Percentiles rank a stretch among this genome's conserved stretches.
Evolutionary conservation across 92 coral and sea anemone genomes (phyloP).

Genomic region (Isaurus tuberculatus): DNA sequence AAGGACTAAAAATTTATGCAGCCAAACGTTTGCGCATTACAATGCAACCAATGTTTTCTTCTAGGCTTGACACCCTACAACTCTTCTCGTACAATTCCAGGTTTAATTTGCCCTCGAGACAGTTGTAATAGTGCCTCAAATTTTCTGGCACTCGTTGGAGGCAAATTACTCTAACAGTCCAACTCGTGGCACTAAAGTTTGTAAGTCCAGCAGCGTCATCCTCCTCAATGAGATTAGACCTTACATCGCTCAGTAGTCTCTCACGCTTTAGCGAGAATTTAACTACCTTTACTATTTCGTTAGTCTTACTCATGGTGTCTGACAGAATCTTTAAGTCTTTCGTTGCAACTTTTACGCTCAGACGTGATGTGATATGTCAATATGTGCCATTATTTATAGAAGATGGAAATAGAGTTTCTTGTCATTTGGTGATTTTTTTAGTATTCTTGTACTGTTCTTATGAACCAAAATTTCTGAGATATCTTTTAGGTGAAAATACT

Average conservation of each 20-base stretch:
- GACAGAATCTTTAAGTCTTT: slow-evolving; percentile 60
- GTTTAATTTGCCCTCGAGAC: too few relatives aligned
- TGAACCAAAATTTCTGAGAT: neutral
- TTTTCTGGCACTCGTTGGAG: too few relatives aligned
- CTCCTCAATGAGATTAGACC: slow-evolving; percentile 46
- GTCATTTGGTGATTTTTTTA: neutral
- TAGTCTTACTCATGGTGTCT: slow-evolving; percentile 56
- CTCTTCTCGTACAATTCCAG: too few relatives aligned
- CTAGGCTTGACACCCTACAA: too few relatives aligned
- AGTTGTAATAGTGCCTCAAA: too few relatives aligned
- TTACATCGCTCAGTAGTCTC: slow-evolving; percentile 47
- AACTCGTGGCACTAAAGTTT: slow-evolving; percentile 66
- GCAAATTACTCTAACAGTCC: slow-evolving; percentile 66
- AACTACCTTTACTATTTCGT: slow-evolving; percentile 53
- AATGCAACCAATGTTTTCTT: too few relatives aligned
- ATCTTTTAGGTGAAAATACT: neutral
- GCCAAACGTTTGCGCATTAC: too few relatives aligned
- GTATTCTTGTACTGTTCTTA: neutral
- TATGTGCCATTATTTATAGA: neutral
- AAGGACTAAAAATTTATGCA: too few relatives aligned
- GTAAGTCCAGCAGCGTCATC: slow-evolving; percentile 54
- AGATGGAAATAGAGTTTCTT: neutral
- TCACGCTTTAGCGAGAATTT: slow-evolving; percentile 65
- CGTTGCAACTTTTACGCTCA: slow-evolving; percentile 62
- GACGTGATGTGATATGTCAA: slow-evolving; percentile 36